Percentiles rank a stretch among this genome's conserved stretches.
phyloP scores from a whole-genome alignment of 1,140 invertebrate species.

The Nasonia vitripennis region DNA sequence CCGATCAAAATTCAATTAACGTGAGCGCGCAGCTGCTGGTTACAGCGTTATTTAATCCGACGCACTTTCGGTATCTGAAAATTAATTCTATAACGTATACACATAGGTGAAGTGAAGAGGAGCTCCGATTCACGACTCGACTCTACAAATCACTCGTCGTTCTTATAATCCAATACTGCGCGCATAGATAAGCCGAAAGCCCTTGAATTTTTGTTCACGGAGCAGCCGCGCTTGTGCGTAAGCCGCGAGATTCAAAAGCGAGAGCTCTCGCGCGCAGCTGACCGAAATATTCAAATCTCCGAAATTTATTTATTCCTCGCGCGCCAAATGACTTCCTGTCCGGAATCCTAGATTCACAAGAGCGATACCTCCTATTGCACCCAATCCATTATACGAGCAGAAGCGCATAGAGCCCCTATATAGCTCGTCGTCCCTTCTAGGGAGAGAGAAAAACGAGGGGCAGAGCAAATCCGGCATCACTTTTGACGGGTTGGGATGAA shows the following conservation, averaged over 20 bases:
- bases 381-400: background rate
- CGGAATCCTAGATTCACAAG: background rate
- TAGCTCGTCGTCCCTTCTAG: background rate
- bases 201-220: too few relatives aligned
- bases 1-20: background rate
- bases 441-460: background rate
- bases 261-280: background rate
- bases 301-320: too few relatives aligned
- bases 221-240: too few relatives aligned
- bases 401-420: background rate
- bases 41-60: too few relatives aligned
- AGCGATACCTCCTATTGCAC: background rate
- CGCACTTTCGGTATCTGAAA: too few relatives aligned
- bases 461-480: background rate
- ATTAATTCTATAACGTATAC: too few relatives aligned
- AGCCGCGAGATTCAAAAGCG: too few relatives aligned
- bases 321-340: background rate
- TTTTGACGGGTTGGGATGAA: background rate
- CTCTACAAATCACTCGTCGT: too few relatives aligned
- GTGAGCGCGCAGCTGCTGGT: background rate
- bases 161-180: too few relatives aligned
- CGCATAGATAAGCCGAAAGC: too few relatives aligned
- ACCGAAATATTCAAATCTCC: background rate
- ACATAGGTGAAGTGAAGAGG: too few relatives aligned
- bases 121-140: too few relatives aligned